These are phyloP conservation scores for Drosophila miranda DNA, from an alignment of 1,140 invertebrate genomes.

Conservation along the genomic window DNA sequence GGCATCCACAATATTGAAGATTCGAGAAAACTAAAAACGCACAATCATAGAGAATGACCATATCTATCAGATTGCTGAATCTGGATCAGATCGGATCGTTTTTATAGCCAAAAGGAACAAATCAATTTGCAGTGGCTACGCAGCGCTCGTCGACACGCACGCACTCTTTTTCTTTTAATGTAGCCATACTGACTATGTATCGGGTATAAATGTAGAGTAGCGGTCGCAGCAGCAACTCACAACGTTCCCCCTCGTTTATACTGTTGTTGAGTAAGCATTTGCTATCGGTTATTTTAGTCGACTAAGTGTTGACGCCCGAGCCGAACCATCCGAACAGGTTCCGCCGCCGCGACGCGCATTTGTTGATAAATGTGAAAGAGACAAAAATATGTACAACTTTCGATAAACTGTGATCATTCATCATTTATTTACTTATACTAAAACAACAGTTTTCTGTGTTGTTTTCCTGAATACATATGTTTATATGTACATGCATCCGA, in stretches of 20 bases:
- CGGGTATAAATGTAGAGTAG: no score
- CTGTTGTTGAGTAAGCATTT: slow-evolving; percentile 55
- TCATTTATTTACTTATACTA: slow-evolving; percentile 28
- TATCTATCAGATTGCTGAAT: no score
- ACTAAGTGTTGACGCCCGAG: slow-evolving; percentile 48
- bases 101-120: no score
- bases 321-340: slow-evolving; percentile 41
- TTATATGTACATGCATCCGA: slow-evolving; percentile 5
- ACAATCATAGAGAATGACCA: no score
- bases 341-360: slow-evolving; percentile 7
- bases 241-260: slow-evolving; percentile 23
- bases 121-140: no score
- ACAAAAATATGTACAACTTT: slow-evolving; percentile 31
- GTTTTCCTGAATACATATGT: background rate
- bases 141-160: no score
- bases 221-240: no score
- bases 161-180: no score
- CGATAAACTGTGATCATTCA: slow-evolving; percentile 48
- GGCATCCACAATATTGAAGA: no score
- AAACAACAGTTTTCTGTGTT: slow-evolving; percentile 19
- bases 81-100: no score
- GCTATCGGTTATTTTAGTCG: slow-evolving; percentile 55
- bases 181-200: no score
- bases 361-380: slow-evolving; percentile 32
- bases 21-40: no score